phyloP scores from a whole-genome alignment of 2,797 vertebrate species.

The Loriculus beryllinus region DNA sequence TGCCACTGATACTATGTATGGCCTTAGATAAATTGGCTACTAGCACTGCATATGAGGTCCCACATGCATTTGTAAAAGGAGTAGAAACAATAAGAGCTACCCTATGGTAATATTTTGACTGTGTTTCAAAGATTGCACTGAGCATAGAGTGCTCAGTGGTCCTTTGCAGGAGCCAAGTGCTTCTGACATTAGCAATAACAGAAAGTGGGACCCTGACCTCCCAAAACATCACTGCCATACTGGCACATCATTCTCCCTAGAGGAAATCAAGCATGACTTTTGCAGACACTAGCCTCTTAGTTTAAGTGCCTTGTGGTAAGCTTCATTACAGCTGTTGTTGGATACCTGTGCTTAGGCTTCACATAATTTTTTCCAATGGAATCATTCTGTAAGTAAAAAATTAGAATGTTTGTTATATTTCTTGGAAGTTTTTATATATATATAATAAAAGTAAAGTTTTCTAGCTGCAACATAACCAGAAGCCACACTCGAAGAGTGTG shows the following conservation, averaged over 20 bases:
- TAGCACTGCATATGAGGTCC: neutral
- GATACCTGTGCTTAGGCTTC: slow-evolving; percentile 61
- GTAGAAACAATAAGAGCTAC: neutral
- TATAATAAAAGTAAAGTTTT: slow-evolving; percentile 19
- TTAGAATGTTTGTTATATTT: slow-evolving; percentile 71
- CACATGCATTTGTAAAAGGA: neutral
- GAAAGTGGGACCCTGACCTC: neutral
- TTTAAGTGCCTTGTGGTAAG: slow-evolving; percentile 19
- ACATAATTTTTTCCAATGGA: slow-evolving; percentile 70
- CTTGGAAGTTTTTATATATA: slow-evolving; percentile 51
- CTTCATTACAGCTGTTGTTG: slow-evolving; percentile 64
- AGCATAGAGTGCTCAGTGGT: neutral
- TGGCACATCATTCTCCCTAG: neutral
- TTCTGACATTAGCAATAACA: neutral
- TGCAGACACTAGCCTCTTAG: slow-evolving; percentile 42
- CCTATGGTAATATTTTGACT: neutral
- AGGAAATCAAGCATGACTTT: slow-evolving; percentile 49
- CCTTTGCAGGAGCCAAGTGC: neutral
- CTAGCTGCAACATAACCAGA: slow-evolving; percentile 6
- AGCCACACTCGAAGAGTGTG: neutral
- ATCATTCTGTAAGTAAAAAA: slow-evolving; percentile 59
- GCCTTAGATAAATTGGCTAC: neutral
- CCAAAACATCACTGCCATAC: neutral
- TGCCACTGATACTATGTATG: neutral
- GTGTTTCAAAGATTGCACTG: neutral